Conservation (phyloP, 2,888 invertebrate genomes). For the Clusia tigrina region DNA sequence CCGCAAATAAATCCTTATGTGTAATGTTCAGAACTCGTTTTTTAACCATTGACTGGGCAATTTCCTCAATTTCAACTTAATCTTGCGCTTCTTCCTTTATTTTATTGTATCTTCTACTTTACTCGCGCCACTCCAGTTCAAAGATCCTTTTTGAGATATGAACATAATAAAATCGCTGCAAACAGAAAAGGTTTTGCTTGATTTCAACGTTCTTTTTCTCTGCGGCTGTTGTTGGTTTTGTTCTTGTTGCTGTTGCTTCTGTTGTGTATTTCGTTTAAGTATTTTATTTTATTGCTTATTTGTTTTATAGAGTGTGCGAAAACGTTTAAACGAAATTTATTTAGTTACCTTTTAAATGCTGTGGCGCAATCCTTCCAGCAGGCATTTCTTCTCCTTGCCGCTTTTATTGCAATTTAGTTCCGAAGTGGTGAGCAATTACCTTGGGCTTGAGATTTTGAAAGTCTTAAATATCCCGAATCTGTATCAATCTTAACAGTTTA, state of each 20-base stretch:
- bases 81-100: background rate
- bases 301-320: constrained; percentile 55
- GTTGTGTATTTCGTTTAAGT: constrained; percentile 22
- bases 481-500: too few species aligned
- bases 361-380: constrained; percentile 13
- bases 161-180: background rate
- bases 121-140: constrained; percentile 3
- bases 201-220: background rate
- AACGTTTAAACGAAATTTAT: constrained; percentile 59
- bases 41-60: background rate
- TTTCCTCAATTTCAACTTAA: background rate
- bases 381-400: too few species aligned
- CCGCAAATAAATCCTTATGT: background rate
- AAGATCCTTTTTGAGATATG: constrained; percentile 27
- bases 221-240: background rate
- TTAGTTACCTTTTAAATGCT: constrained; percentile 50
- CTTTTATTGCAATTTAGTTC: too few species aligned
- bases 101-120: background rate
- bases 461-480: too few species aligned
- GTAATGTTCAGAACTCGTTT: background rate
- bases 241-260: too few species aligned
- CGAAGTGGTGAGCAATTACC: too few species aligned
- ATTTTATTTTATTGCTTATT: constrained; percentile 23
- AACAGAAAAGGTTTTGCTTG: background rate
- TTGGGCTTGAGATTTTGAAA: too few species aligned